Base-by-base conservation (phyloP, 1,140 invertebrate species). In the Drosophila ohnishii region DNA sequence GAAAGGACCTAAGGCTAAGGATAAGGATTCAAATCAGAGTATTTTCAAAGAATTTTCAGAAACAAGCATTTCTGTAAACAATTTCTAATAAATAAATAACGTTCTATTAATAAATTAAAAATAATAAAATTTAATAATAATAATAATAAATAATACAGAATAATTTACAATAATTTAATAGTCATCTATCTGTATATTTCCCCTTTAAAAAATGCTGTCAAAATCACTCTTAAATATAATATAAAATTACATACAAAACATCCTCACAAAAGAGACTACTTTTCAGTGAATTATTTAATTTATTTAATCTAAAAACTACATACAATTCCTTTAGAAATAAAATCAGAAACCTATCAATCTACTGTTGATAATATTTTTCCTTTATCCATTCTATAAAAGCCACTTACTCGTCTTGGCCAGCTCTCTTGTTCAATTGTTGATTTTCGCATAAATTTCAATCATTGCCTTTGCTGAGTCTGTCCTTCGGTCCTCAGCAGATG, bases 371-470 rank as follows among this genome's bases (percentile, higher is more conserved):
- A 58, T 58, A 58, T 44, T 19, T 13, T 11, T n/a, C 8, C 10
- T 14, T 42, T n/a, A 42, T 22, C n/a, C 9, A 11, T 9, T 22
- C 42, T 58, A 32, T 22, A 25, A 10, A 63, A 42, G 25, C 35
- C 11, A 28, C 8, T 32, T 47, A 28, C n/a, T 62, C 19, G 11
- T 28, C 13, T 60, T 35, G 14, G 7, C 22, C 10, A 30, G n/a
- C 10, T 22, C n/a, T 7, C 7, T 2, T 10, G 1, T 11, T 13
- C 28, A 25, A 11, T 16, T 32, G 34, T 63, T 66, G 59, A 62
- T 45, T 64, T 48, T 64, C 28, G 34, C 64, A 66, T 64, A 50
- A 67, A 67, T 63, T 67, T 63, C 44, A 64, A 67, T 37, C 44
- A 61, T 56, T 39, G 34, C 13, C 35, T 37, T 22, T 5, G 16